Base-by-base conservation (phyloP, 1,140 invertebrate species). In the Drosophila santomea region DNA sequence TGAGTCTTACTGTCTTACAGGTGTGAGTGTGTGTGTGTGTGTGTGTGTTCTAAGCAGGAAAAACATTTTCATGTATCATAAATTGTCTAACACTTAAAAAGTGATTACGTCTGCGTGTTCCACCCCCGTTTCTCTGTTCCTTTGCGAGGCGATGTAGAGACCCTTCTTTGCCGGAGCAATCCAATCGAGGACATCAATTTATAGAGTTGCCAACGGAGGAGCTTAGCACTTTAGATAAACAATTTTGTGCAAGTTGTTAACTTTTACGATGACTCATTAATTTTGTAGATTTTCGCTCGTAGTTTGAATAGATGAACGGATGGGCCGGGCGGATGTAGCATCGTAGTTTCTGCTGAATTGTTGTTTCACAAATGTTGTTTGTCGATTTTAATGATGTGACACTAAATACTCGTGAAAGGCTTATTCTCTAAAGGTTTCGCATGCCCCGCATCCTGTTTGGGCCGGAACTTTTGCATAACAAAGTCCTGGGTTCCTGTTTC, bases 241-340 rank as follows among this genome's bases (percentile, higher is more conserved):
- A 90, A 90, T 90, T 90, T 90, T 85, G 76, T 75, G 80, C 86
- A 90, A 90, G 85, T 90, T 90, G 85, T 90, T 90, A 90, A 85
- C 81, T 90, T 90, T 90, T 85, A 90, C 85, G 85, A 90, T 90
- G 85, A 90, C 86, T 90, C 85, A 90, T 90, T 90, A 90, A 90
- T 90, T 86, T 81, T 64, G 66, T 79, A 80, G 63, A 90, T 80
- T 74, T 63, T 56, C 82, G 75, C 63, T 75, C 50, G 73, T 38
- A 57, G 60, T 77, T 71, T 63, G 64, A 75, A 52, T 71, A 58
- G 62, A 44, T 36, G 32, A 32, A 32, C 32, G 15, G 17, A 15
- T 20, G 23, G 23, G 28, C 8, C 4, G 20, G 4, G 20, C 12
- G 25, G 25, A 17, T 17, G 28, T 28, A 52, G 50, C 54, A 39